Evolutionary conservation across 2,888 invertebrate species (phyloP), one percentile per base, ranked within the genome.

Genomic region (Drosophila mimica): DNA sequence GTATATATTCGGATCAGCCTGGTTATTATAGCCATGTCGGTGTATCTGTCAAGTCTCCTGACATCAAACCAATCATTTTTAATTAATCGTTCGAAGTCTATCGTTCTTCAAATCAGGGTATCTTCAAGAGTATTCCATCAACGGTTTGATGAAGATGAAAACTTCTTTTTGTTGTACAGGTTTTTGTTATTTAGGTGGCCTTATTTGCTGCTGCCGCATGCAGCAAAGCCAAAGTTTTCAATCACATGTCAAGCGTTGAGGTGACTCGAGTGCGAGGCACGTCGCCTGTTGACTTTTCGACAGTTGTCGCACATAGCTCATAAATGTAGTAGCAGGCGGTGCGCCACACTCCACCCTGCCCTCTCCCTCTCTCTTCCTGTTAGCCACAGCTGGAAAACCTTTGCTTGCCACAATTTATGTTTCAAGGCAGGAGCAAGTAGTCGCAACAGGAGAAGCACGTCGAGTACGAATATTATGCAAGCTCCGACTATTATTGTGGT

Each of bases 191-290:
- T 53, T 17, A 34, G 70, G 70, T 51, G 34, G 71, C 40, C 52
- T 57, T 65, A 40, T 62, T 74, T 46, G 57, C n/a, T 57, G 46
- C 61, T 67, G 70, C 84, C 88, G 75, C 79, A 88, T 76, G 88
- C 85, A 89, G 82, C 79, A 87, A 87, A 87, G 91, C 87, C 91
- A 87, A 90, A 87, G 87, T 87, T 90, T 90, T 90, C 91, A 87
- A 90, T 87, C 87, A 87, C 77, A 89, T 90, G 91, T 90, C 87
- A 87, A 90, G 74, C 85, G 82, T 70, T 69, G 76, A 79, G 70
- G 87, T 89, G 82, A 78, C 89, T 87, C 67, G 82, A 73, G 77
- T 81, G 74, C 70, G 69, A 69, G 80, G 65, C 83, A 61, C 67
- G 82, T 77, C 68, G 69, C 64, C 70, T 71, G 65, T 76, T 73